Percentiles rank a stretch among this genome's conserved stretches.
Conservation (phyloP, 2,113 vertebrate species). For the Indicator indicator region DNA sequence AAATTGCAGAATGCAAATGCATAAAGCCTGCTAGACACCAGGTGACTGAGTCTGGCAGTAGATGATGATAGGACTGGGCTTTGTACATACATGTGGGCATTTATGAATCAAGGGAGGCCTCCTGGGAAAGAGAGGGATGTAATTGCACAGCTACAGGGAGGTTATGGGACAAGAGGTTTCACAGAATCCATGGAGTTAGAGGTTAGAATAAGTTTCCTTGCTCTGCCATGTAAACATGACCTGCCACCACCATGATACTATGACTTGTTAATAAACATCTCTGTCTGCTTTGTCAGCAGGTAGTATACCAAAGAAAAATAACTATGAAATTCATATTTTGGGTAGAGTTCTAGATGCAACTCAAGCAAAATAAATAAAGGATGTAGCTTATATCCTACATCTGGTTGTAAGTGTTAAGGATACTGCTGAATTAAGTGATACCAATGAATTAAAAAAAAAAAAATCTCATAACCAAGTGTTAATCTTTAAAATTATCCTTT, state of each 20-base stretch:
- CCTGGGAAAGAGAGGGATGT: background rate
- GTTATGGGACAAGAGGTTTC: background rate
- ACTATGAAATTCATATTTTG: background rate
- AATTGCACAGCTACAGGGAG: background rate
- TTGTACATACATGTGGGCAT: background rate
- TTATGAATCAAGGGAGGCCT: background rate
- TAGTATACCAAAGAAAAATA: background rate
- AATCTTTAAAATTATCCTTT: background rate
- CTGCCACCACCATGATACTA: background rate
- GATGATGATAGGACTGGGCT: background rate
- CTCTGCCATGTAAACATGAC: background rate
- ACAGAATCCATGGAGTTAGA: background rate
- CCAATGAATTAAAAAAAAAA: background rate
- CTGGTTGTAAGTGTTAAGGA: background rate
- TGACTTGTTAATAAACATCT: background rate
- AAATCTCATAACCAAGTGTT: background rate
- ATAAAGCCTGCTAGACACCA: background rate
- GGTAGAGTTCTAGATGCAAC: background rate
- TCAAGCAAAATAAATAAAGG: background rate
- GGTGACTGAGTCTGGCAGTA: background rate
- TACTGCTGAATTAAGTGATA: background rate
- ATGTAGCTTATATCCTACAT: background rate
- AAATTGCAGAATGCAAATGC: background rate
- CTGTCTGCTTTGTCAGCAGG: background rate
- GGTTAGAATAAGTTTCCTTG: background rate